phyloP scores from a whole-genome alignment of 1,140 invertebrate species.

The Galleria mellonella region DNA sequence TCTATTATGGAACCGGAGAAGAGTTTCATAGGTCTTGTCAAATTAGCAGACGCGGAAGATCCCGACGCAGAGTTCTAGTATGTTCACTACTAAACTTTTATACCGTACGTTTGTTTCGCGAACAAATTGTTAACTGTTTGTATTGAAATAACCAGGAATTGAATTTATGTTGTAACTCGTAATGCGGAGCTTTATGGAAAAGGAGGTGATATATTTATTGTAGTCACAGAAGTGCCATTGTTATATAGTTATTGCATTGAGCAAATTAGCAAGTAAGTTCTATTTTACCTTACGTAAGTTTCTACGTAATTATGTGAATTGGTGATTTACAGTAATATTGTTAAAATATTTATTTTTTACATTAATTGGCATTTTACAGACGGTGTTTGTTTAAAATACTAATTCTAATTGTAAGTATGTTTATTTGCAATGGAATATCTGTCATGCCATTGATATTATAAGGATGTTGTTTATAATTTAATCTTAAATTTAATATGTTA shows the following conservation, averaged over 20 bases:
- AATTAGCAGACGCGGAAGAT: conserved; percentile 77
- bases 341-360: no score
- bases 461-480: conserved; percentile 21
- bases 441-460: conserved; percentile 51
- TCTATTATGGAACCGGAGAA: conserved; percentile 83
- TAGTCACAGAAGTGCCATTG: conserved; percentile 34
- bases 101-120: no score
- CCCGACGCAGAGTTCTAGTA: conserved; percentile 41
- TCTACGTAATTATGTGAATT: no score
- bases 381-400: no score
- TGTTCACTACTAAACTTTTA: background rate
- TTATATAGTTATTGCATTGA: conserved; percentile 2
- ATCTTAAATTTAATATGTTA: no score
- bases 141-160: background rate
- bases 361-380: no score
- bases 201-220: conserved; percentile 4
- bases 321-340: no score
- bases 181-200: background rate
- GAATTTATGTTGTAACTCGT: conserved; percentile 1
- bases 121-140: no score
- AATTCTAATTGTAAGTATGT: no score
- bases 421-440: conserved; percentile 27
- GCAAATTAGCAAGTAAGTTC: no score
- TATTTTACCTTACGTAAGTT: no score
- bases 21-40: conserved; percentile 87